Conservation (phyloP, 2,888 invertebrate genomes). For the Pachydiplax longipennis region DNA sequence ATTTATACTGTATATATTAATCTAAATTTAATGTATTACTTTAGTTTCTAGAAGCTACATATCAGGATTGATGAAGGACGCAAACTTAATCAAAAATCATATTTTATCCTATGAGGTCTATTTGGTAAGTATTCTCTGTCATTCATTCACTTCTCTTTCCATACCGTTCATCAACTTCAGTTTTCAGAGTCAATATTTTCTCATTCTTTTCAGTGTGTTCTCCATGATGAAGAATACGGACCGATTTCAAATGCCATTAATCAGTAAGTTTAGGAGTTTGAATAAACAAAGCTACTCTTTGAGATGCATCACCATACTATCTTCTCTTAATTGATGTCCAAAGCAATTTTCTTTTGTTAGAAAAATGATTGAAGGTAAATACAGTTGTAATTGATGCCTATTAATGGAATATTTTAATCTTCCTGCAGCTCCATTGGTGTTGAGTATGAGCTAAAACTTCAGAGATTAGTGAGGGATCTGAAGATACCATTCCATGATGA, state of each 20-base stretch:
- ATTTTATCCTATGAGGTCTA: constrained; percentile 77
- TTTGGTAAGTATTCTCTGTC: constrained; percentile 63
- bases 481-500: constrained; percentile 77
- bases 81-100: constrained; percentile 74
- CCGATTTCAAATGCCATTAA: constrained; percentile 80
- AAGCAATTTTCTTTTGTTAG: background rate
- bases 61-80: constrained; percentile 71
- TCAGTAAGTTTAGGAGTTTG: constrained; percentile 66
- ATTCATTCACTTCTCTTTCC: no score
- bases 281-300: background rate
- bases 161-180: background rate
- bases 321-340: no score
- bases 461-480: constrained; percentile 66
- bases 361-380: background rate
- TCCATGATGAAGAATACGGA: constrained; percentile 86
- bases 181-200: constrained; percentile 37
- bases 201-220: constrained; percentile 67
- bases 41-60: constrained; percentile 58
- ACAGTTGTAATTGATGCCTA: background rate
- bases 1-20: no score
- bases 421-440: constrained; percentile 75
- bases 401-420: background rate
- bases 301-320: no score
- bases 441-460: constrained; percentile 83
- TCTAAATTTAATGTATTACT: no score